Base-by-base conservation (phyloP, 2,888 invertebrate species). In the Coenonympha glycerion region DNA sequence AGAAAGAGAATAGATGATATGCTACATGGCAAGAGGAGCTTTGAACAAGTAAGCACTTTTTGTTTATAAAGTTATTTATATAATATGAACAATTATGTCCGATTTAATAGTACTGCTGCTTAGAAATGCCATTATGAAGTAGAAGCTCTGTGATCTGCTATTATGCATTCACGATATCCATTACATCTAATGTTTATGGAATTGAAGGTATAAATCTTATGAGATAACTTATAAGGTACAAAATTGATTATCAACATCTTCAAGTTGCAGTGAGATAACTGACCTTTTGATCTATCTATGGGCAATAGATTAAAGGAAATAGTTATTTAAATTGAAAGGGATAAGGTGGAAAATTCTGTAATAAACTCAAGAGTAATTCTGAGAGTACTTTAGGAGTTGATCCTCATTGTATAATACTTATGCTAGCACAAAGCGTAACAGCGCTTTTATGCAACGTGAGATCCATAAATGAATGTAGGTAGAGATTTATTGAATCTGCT, bases 371-470 rank as follows among this genome's bases (percentile, higher is more conserved):
- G 15, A 15, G 39, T 15, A 39, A 39, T 15, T 24, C 39, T 5
- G 22, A 39, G n/a, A 39, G 22, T 24, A 24, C 24, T 6, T 37
- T 15, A 34, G 22, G 13, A 45, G 37, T 39, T 31, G 37, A 50
- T 45, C 19, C 31, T 24, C 19, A 50, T 46, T 45, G 45, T 40
- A 39, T 37, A 44, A 22, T 24, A 39, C 39, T 39, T 5, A n/a
- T n/a, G n/a, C n/a, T n/a, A n/a, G 22, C 22, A 50, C 37, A 50
- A 50, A 45, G 30, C 33, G 39, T 40, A 40, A 31, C 39, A 50
- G 21, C 30, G 39, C 26, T 24, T 30, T 45, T 39, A 39, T 45
- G 50, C 50, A 39, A 45, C 33, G 31, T 33, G 39, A 47, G 47
- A 47, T 47, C 47, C 31, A 39, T 47, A 31, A 39, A 47, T 47